Evolutionary conservation across 2,888 invertebrate genomes (phyloP).

Genomic region (Hemicrepidius hirtus): DNA sequence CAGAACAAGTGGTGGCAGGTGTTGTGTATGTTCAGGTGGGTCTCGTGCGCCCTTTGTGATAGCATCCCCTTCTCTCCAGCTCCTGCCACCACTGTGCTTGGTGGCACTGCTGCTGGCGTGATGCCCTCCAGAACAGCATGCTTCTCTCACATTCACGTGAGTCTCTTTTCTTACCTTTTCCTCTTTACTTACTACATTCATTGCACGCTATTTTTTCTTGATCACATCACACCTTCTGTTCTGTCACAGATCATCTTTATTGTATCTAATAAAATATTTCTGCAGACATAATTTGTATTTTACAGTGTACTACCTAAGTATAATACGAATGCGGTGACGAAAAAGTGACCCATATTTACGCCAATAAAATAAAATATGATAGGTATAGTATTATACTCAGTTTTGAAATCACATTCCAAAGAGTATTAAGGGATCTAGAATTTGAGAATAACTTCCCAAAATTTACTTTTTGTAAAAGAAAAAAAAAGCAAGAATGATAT

Average conservation of each 20-base stretch:
- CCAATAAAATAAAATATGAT: no score
- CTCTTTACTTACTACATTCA: slow-evolving; percentile 31
- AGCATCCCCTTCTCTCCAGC: slow-evolving; percentile 58
- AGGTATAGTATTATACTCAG: no score
- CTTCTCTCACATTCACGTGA: slow-evolving; percentile 65
- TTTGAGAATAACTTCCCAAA: no score
- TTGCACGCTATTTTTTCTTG: slow-evolving; percentile 37
- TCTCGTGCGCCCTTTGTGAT: slow-evolving; percentile 63
- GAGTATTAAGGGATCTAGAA: no score
- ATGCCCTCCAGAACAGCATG: slow-evolving; percentile 64
- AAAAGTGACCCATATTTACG: no score
- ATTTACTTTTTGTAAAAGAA: no score
- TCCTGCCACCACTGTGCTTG: slow-evolving; percentile 69
- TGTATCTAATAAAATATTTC: slow-evolving; percentile 8
- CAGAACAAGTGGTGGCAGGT: slow-evolving; percentile 62
- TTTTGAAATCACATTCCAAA: no score
- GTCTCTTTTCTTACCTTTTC: slow-evolving; percentile 56
- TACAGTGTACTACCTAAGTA: not conserved
- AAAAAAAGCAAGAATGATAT: no score
- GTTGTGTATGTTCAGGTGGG: slow-evolving; percentile 66
- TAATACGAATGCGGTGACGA: no score
- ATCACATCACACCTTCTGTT: slow-evolving; percentile 31
- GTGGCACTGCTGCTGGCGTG: slow-evolving; percentile 68
- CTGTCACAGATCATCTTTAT: slow-evolving; percentile 17
- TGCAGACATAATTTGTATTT: slow-evolving; percentile 1